Percentiles rank a stretch among this genome's conserved stretches.
These are phyloP conservation scores for Dermatophagoides farinae DNA, from an alignment of 1,140 invertebrate genomes.

Conservation along the genomic window DNA sequence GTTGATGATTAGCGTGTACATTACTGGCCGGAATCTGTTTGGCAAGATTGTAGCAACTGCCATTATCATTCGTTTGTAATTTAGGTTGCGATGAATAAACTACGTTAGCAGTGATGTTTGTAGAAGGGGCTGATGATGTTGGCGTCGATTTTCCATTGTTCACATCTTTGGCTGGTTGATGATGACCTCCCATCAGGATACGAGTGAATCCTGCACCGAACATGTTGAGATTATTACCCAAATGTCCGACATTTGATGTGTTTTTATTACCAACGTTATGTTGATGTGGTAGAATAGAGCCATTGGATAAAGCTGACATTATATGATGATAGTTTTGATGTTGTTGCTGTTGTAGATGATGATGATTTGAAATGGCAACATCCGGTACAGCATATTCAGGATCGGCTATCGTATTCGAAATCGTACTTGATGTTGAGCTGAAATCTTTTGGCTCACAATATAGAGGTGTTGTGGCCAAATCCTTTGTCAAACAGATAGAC, in stretches of 20 bases:
- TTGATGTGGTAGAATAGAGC: not conserved
- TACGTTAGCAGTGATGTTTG: conserved; percentile 3
- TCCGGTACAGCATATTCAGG: conserved; percentile 10
- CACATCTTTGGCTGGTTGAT: not conserved
- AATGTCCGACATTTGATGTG: not conserved
- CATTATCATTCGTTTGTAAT: not conserved
- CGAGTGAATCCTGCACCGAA: conserved; percentile 5
- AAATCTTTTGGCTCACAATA: conserved; percentile 12
- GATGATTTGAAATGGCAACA: not conserved
- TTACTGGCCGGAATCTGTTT: no score
- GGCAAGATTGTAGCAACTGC: not conserved
- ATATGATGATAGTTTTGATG: not conserved
- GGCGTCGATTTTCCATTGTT: not conserved
- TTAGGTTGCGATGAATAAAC: not conserved
- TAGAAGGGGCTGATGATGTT: not conserved
- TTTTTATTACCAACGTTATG: not conserved
- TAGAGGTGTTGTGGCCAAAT: not conserved
- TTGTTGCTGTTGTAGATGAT: conserved; percentile 1
- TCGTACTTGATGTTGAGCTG: conserved; percentile 3
- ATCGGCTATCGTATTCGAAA: not conserved
- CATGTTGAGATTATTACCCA: conserved; percentile 1
- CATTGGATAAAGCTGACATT: not conserved
- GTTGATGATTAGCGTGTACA: no score
- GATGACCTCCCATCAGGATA: conserved; percentile 6
- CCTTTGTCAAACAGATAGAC: not conserved